A percentile compares a stretch with the other conserved stretches of the same genome.
Evolutionary conservation across 2,113 vertebrate genomes (phyloP).

Genomic region (Ctenomys sociabilis): DNA sequence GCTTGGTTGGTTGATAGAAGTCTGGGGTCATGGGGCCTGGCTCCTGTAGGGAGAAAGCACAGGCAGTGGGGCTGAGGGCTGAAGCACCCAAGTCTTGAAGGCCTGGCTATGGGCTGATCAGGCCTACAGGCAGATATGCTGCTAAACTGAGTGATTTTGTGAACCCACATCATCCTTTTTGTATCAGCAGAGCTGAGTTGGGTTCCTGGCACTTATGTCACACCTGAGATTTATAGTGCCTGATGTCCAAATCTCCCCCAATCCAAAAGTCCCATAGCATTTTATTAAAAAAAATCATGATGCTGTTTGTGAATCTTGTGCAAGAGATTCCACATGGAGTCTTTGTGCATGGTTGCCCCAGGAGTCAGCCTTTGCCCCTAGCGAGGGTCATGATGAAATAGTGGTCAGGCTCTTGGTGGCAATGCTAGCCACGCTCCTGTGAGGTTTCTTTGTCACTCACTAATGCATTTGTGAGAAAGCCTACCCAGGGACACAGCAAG

Average conservation of each 20-base stretch:
- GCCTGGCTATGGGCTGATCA: background rate
- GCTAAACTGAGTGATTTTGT: background rate
- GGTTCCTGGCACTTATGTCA: constrained; percentile 39
- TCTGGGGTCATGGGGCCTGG: background rate
- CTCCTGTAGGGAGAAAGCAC: background rate
- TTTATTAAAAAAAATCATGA: background rate
- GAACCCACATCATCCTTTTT: background rate
- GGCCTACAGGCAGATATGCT: background rate
- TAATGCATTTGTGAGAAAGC: constrained; percentile 37
- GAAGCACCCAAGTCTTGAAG: background rate
- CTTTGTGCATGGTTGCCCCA: background rate
- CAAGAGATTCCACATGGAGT: background rate
- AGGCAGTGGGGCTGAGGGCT: background rate
- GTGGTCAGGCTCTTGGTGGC: background rate
- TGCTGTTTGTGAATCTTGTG: background rate
- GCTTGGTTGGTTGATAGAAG: background rate
- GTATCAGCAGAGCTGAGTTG: background rate
- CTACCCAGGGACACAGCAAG: constrained; percentile 69
- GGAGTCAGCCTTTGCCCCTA: background rate
- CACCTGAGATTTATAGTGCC: background rate
- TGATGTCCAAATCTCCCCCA: background rate
- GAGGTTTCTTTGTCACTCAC: constrained; percentile 12
- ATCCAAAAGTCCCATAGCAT: background rate
- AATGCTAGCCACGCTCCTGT: background rate
- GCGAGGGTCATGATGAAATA: background rate